Conservation (phyloP, 37 sponge, comb jelly and placozoan genomes). For the Ianthella basta region DNA sequence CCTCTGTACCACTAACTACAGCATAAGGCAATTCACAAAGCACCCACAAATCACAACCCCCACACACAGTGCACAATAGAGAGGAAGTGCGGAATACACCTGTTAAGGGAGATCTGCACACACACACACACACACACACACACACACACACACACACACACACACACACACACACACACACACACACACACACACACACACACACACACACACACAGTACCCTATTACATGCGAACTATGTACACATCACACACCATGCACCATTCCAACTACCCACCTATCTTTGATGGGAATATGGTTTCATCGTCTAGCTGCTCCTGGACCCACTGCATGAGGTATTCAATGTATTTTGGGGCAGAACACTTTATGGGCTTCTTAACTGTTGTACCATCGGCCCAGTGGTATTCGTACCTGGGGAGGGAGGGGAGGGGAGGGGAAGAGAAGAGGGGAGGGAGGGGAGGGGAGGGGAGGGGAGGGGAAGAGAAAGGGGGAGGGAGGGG, state of each 20-base stretch:
- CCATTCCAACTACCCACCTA: conserved; percentile 57
- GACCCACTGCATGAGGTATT: conserved; percentile 99
- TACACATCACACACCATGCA: not conserved
- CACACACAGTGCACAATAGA: too few species aligned
- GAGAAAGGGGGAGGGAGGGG: too few species aligned
- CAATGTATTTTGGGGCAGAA: conserved; percentile 99
- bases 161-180: conserved; percentile 26
- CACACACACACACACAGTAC: not conserved
- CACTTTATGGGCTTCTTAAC: conserved; percentile 99
- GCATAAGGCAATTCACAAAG: too few species aligned
- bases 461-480: too few species aligned
- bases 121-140: too few species aligned
- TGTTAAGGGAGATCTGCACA: too few species aligned
- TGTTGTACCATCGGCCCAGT: conserved; percentile 98
- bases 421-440: not conserved
- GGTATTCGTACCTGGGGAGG: conserved; percentile 92
- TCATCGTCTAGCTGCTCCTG: conserved; percentile 99
- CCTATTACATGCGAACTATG: not conserved
- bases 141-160: not conserved
- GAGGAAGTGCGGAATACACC: too few species aligned
- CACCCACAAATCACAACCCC: too few species aligned
- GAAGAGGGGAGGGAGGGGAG: too few species aligned
- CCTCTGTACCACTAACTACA: too few species aligned
- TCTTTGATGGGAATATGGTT: conserved; percentile 93
- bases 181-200: not conserved